These are phyloP conservation scores for Drosophila pseudotalamancana DNA, from an alignment of 2,888 invertebrate species.

Conservation along the genomic window DNA sequence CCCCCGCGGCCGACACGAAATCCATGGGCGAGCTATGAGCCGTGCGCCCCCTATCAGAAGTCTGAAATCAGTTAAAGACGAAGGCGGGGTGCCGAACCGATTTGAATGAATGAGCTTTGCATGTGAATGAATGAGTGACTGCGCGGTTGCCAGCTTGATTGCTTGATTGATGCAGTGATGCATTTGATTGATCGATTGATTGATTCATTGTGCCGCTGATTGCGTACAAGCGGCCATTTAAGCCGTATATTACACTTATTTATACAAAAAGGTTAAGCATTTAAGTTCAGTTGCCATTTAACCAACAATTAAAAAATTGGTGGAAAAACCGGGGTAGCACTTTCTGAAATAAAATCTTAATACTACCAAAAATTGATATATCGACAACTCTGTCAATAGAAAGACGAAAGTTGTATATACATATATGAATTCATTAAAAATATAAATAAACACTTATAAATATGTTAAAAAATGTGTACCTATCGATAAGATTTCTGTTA, in stretches of 20 bases:
- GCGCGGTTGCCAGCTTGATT: slow-evolving; percentile 51
- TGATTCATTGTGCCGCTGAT: slow-evolving; percentile 43
- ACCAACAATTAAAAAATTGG: no score
- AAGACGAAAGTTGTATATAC: background rate
- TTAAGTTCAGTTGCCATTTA: no score
- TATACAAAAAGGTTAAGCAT: no score
- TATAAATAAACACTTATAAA: background rate
- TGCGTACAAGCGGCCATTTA: slow-evolving; percentile 7
- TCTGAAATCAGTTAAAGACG: slow-evolving; percentile 34
- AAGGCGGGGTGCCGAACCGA: slow-evolving; percentile 28
- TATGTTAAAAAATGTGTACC: no score
- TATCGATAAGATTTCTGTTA: background rate
- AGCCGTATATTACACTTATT: background rate
- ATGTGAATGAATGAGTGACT: slow-evolving; percentile 34
- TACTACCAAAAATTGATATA: no score
- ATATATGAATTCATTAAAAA: background rate
- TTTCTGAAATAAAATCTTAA: no score
- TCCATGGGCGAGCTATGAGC: slow-evolving; percentile 8
- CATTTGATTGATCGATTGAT: slow-evolving; percentile 59
- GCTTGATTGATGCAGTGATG: slow-evolving; percentile 61
- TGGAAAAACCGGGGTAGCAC: no score
- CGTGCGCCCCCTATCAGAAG: slow-evolving; percentile 27
- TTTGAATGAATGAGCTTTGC: slow-evolving; percentile 62
- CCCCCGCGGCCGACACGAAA: slow-evolving; percentile 35
- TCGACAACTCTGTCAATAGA: background rate